These are phyloP conservation scores for Resseliella maxima DNA, from an alignment of 2,888 invertebrate species.

Conservation along the genomic window DNA sequence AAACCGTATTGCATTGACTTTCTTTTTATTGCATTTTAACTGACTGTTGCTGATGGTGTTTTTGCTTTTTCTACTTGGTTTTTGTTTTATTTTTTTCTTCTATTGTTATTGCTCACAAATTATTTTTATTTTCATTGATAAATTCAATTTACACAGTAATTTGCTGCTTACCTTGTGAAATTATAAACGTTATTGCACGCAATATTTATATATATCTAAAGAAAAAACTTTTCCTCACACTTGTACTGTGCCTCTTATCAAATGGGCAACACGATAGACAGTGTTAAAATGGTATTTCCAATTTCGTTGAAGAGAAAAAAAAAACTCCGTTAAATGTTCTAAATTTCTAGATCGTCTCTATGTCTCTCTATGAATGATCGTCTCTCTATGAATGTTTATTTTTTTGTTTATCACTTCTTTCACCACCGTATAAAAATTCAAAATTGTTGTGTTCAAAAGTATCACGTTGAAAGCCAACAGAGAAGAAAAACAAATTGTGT, in stretches of 20 bases:
- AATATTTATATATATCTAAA: neutral
- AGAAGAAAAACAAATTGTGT: neutral
- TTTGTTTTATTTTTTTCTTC: neutral
- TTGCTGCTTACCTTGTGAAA: conserved; percentile 39
- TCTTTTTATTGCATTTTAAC: conserved; percentile 39
- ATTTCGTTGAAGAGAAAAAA: neutral
- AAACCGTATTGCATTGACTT: conserved; percentile 46
- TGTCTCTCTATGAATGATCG: neutral
- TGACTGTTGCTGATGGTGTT: neutral
- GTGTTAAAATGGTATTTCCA: conserved; percentile 9
- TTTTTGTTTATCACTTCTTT: conserved; percentile 4
- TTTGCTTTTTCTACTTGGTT: too few species aligned
- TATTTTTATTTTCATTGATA: conserved; percentile 44
- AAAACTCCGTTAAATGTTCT: conserved; percentile 53
- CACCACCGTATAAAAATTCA: neutral
- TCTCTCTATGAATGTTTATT: neutral
- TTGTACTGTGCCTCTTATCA: neutral
- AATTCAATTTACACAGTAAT: neutral
- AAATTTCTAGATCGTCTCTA: neutral
- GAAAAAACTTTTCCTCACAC: conserved; percentile 1
- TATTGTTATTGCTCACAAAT: conserved; percentile 45
- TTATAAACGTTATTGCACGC: conserved; percentile 1
- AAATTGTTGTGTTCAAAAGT: neutral
- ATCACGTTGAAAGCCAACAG: neutral
- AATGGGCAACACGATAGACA: neutral